Percentiles rank a stretch among this genome's conserved stretches.
Evolutionary conservation across 2,797 vertebrate species (phyloP).

Genomic region (Etheostoma perlongum): DNA sequence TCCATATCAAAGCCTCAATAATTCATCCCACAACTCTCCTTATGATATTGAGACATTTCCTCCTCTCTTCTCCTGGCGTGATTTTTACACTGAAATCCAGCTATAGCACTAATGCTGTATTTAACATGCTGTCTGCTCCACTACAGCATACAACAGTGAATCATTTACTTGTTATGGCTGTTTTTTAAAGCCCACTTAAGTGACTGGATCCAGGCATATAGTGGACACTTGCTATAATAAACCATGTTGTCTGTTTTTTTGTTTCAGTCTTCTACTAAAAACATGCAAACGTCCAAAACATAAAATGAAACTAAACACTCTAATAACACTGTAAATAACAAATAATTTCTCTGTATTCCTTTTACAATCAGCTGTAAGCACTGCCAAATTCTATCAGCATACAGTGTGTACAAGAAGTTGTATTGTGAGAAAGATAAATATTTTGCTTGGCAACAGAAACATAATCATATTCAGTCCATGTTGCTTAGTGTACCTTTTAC

Average conservation of each 20-base stretch:
- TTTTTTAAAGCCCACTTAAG: neutral
- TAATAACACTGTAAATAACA: slow-evolving; percentile 9
- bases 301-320: neutral
- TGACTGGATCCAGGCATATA: neutral
- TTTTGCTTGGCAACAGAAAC: slow-evolving; percentile 73
- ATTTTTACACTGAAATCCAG: slow-evolving; percentile 25
- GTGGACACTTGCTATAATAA: neutral
- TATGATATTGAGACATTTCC: slow-evolving; percentile 65
- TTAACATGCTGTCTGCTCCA: slow-evolving; percentile 1
- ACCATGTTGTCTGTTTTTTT: neutral
- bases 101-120: neutral
- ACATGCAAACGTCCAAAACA: slow-evolving; percentile 1
- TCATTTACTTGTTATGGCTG: neutral
- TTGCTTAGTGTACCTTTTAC: slow-evolving; percentile 55
- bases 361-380: slow-evolving; percentile 17
- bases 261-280: neutral
- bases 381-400: slow-evolving; percentile 50
- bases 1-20: slow-evolving; percentile 78
- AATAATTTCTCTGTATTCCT: slow-evolving; percentile 22
- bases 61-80: slow-evolving; percentile 24
- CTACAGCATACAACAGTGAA: neutral
- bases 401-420: slow-evolving; percentile 35
- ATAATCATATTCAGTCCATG: slow-evolving; percentile 67
- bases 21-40: slow-evolving; percentile 74
- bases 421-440: slow-evolving; percentile 59